These are phyloP conservation scores for Aphelenchoides besseyi DNA, from an alignment of 1,140 invertebrate genomes.

Conservation along the genomic window DNA sequence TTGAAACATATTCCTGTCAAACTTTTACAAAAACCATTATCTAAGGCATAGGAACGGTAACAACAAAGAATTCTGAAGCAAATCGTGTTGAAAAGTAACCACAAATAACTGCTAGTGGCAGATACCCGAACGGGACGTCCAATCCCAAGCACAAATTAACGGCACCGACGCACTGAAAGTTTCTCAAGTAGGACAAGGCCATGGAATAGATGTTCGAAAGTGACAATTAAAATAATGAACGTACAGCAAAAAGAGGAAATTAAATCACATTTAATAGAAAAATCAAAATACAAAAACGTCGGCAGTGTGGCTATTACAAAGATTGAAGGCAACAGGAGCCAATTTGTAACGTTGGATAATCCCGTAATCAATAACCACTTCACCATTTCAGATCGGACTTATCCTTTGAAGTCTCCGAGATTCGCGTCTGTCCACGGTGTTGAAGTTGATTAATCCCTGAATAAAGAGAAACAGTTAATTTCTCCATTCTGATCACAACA, in stretches of 20 bases:
- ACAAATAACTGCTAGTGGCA: no score
- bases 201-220: background rate
- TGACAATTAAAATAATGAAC: background rate
- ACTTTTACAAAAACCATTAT: no score
- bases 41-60: no score
- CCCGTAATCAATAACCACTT: background rate
- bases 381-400: slow-evolving; percentile 16
- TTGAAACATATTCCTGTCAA: no score
- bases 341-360: background rate
- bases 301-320: background rate
- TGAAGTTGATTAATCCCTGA: slow-evolving; percentile 30
- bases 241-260: slow-evolving; percentile 16
- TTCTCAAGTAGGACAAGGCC: background rate
- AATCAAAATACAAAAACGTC: slow-evolving; percentile 9
- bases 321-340: background rate
- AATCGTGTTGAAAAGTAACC: no score
- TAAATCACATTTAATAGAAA: background rate
- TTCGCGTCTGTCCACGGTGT: slow-evolving; percentile 32
- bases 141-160: background rate
- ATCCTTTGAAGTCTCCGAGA: slow-evolving; percentile 21
- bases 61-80: no score
- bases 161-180: background rate
- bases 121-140: no score
- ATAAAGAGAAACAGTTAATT: slow-evolving; percentile 7
- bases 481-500: background rate